These are phyloP conservation scores for Smutsia temminckii DNA, from an alignment of 2,797 vertebrate genomes.

Conservation along the genomic window DNA sequence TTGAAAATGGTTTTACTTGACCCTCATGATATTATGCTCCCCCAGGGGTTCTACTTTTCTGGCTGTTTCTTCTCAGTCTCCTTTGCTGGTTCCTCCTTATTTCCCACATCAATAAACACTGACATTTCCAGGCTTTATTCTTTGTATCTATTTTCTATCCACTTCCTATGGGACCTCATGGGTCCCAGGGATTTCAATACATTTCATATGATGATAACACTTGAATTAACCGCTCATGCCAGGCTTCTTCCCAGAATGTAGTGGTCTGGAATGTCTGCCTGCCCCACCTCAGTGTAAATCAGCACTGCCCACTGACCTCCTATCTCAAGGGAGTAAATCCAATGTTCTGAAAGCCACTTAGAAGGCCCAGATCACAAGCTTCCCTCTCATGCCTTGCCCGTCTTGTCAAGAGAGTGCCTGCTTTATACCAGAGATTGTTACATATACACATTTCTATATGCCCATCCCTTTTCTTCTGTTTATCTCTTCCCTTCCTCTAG, in stretches of 20 bases:
- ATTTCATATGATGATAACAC: not conserved
- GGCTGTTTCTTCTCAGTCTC: not conserved
- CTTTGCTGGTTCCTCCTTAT: not conserved
- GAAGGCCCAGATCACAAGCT: not conserved
- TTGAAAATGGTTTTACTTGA: not conserved
- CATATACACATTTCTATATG: not conserved
- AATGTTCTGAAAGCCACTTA: not conserved
- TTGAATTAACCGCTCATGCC: not conserved
- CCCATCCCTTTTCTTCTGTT: not conserved
- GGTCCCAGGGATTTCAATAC: not conserved
- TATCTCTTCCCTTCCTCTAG: not conserved
- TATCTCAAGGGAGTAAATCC: not conserved
- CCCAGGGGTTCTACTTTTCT: not conserved
- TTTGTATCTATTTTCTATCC: not conserved
- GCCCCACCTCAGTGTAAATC: rapidly evolving
- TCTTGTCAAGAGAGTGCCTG: not conserved
- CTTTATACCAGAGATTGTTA: not conserved
- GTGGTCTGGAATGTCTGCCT: not conserved
- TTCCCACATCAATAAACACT: not conserved
- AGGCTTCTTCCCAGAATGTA: not conserved
- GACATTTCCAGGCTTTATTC: not conserved
- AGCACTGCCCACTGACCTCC: not conserved
- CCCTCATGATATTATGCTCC: too few relatives aligned
- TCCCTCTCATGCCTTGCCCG: not conserved
- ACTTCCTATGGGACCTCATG: not conserved